phyloP scores from a whole-genome alignment of 2,797 vertebrate genomes.

The Eospalax fontanierii region DNA sequence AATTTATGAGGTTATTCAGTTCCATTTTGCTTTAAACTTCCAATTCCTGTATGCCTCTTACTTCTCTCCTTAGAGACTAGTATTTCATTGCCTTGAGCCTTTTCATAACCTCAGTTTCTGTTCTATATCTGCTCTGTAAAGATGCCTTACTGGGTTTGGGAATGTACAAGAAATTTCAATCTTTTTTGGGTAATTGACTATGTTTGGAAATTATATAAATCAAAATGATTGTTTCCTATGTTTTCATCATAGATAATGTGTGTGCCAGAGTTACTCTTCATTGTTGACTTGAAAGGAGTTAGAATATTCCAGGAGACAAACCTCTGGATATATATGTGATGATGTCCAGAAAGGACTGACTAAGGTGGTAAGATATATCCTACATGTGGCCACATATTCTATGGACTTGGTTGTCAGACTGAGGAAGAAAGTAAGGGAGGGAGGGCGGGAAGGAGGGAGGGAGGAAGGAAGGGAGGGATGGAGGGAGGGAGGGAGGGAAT shows the following conservation, averaged over 20 bases:
- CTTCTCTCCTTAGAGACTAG: background rate
- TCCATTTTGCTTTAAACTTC: constrained; percentile 20
- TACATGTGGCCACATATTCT: too few relatives aligned
- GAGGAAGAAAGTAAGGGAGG: too few relatives aligned
- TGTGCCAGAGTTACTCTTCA: background rate
- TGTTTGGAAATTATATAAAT: background rate
- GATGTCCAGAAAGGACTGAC: background rate
- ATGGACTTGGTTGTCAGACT: too few relatives aligned
- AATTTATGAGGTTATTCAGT: background rate
- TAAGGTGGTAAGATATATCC: background rate
- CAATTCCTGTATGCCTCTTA: background rate
- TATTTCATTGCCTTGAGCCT: background rate
- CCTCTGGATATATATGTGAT: background rate
- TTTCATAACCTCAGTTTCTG: background rate
- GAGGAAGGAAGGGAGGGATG: accelerated
- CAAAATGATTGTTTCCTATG: background rate
- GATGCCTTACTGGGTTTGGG: background rate
- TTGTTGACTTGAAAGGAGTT: background rate
- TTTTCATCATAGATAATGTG: background rate
- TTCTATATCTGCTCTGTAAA: background rate
- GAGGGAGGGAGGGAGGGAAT: accelerated
- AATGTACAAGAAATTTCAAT: background rate
- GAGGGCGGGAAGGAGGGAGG: too few relatives aligned
- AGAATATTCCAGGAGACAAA: background rate
- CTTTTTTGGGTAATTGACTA: background rate